Conservation (phyloP, 2,113 vertebrate genomes). For the Atrichornis clamosus region DNA sequence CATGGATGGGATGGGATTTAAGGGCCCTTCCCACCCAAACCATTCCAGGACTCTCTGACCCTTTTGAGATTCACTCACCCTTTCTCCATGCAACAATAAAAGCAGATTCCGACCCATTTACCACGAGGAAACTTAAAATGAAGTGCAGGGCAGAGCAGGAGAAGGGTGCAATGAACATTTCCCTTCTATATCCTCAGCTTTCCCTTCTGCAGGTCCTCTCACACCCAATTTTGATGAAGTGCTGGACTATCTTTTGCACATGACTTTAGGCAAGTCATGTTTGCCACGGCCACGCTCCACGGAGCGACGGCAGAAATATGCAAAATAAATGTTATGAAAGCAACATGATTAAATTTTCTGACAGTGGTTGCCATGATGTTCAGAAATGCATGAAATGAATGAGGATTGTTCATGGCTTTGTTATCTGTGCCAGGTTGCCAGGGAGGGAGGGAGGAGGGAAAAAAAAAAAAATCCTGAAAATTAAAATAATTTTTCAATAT, state of each 20-base stretch:
- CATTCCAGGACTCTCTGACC: rapidly evolving
- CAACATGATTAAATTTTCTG: not conserved
- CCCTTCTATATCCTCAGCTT: not conserved
- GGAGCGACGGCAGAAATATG: not conserved
- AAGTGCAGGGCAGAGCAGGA: rapidly evolving
- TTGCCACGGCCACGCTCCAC: not conserved
- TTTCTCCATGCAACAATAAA: not conserved
- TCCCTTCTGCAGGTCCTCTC: not conserved
- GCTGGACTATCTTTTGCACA: rapidly evolving
- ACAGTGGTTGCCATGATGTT: not conserved
- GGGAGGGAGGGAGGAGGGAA: not conserved
- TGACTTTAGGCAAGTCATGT: not conserved
- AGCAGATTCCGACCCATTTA: rapidly evolving
- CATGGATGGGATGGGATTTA: rapidly evolving
- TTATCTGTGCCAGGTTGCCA: conserved; percentile 10
- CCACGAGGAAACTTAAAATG: not conserved
- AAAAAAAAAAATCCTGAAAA: not conserved
- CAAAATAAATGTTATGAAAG: not conserved
- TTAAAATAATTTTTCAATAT: conserved; percentile 44
- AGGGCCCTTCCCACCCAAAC: not conserved
- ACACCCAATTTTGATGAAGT: not conserved
- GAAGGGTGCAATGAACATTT: rapidly evolving
- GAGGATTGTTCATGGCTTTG: conserved; percentile 2
- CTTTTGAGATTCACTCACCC: rapidly evolving
- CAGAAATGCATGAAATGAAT: conserved; percentile 44